These are phyloP conservation scores for Spatulosminthurus flaviceps DNA, from an alignment of 2,888 invertebrate species.

Conservation along the genomic window DNA sequence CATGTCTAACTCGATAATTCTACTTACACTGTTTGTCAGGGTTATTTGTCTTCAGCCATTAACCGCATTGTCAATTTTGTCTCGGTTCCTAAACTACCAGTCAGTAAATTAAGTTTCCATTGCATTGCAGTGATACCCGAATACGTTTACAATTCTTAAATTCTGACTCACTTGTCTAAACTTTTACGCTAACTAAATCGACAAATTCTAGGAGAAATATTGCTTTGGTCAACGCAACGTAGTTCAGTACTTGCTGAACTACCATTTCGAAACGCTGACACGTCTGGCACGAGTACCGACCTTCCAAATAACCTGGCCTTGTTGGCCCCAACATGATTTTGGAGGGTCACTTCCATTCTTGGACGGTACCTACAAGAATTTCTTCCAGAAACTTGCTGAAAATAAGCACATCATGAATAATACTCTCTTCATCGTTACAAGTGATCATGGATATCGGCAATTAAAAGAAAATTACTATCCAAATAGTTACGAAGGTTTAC, in stretches of 20 bases:
- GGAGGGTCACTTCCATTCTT: slow-evolving; percentile 38
- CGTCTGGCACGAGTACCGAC: too few relatives aligned
- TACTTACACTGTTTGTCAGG: too few relatives aligned
- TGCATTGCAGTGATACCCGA: too few relatives aligned
- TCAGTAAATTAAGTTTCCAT: too few relatives aligned
- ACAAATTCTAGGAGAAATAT: not conserved
- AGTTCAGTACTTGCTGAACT: slow-evolving; percentile 43
- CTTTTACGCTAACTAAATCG: too few relatives aligned
- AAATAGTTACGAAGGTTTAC: slow-evolving; percentile 47
- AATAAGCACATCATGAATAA: slow-evolving; percentile 46
- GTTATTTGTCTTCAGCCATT: too few relatives aligned
- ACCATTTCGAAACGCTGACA: slow-evolving; percentile 48
- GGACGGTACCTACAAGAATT: slow-evolving; percentile 45
- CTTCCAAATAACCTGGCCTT: slow-evolving; percentile 48
- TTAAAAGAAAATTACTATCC: slow-evolving; percentile 35
- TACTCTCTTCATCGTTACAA: slow-evolving; percentile 52
- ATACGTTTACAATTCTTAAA: too few relatives aligned
- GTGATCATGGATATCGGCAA: slow-evolving; percentile 48
- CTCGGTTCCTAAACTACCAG: too few relatives aligned
- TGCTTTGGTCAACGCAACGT: slow-evolving; percentile 49
- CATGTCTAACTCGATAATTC: too few relatives aligned
- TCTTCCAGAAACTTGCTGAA: slow-evolving; percentile 48
- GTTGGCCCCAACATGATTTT: slow-evolving; percentile 53
- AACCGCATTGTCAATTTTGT: too few relatives aligned
- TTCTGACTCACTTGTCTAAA: too few relatives aligned